phyloP scores from a whole-genome alignment of 2,113 vertebrate genomes.

The Pipa parva region DNA sequence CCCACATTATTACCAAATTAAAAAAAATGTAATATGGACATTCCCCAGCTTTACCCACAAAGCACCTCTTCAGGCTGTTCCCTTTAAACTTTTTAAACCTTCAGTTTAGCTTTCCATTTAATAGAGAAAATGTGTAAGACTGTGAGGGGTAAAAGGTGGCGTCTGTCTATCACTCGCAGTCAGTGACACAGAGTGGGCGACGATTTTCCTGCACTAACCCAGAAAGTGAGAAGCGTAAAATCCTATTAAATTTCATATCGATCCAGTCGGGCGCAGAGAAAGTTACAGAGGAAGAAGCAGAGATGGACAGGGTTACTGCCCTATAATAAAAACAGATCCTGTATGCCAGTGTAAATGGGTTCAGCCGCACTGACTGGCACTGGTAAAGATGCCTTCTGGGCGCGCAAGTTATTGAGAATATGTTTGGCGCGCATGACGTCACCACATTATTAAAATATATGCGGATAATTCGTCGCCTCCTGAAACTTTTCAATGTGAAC shows the following conservation, averaged over 20 bases:
- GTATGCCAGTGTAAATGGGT: not conserved
- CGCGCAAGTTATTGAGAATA: no score
- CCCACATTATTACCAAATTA: no score
- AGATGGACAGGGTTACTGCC: not conserved
- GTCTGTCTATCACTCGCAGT: not conserved
- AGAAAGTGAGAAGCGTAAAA: slow-evolving; percentile 11
- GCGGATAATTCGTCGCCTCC: no score
- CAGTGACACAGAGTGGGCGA: not conserved
- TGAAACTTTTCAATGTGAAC: no score
- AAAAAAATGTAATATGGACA: no score
- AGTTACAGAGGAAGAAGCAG: not conserved
- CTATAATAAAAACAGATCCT: not conserved
- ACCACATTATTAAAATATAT: no score
- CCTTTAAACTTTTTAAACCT: no score
- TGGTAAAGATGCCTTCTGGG: no score
- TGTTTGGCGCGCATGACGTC: no score
- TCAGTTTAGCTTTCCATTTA: no score
- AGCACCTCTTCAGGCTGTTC: no score
- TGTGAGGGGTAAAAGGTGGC: not conserved
- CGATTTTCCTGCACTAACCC: slow-evolving; percentile 4
- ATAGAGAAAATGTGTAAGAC: not conserved
- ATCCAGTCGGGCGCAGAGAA: not conserved
- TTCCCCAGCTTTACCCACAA: no score
- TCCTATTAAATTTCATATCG: slow-evolving; percentile 20
- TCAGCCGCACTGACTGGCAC: not conserved